Evolutionary conservation across 1,140 invertebrate genomes (phyloP), one percentile per base, ranked within the genome.

Genomic region (Oncopeltus fasciatus): DNA sequence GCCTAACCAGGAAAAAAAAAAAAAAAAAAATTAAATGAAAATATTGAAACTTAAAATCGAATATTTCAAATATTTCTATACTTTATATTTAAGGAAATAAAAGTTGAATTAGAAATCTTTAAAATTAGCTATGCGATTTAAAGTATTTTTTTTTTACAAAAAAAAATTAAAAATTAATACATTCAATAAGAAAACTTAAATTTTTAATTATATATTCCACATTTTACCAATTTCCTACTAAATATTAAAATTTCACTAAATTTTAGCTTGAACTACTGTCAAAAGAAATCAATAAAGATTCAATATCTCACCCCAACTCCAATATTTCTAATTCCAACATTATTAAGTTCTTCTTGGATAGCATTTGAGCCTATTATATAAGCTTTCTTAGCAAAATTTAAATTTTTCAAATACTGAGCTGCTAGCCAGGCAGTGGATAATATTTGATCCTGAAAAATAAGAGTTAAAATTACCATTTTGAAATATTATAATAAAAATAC

Each of bases 341-440:
- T 76, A 65, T 89, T 83, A 56, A 98, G 75, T 74, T 96, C 94
- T 67, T 83, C 75, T 1, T 81, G 81, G 65, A 98, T 83, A 16
- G 87, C 91, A 70, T 73, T 74, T 33, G 64, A 64, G 9, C 94
- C 94, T 67, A 98, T 77, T 0, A 96, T 73, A 73, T 93, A 98
- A 1, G 88, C 89, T 72, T 89, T 93, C 65, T 90, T 87, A 51
- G 80, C 78, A 67, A 92, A 91, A 21, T 81, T 78, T 21, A 79
- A 75, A 57, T 73, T 68, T 47, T 76, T 73, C 0, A 98, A 74
- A 70, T 94, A 93, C 62, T 81, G 76, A 2, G 92, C 93, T 18
- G 83, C 80, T 65, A 95, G 78, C 74, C 88, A 87, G 12, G 91
- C 80, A 12, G 93, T 91, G 58, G 88, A 87, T 24, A 95, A 76